A percentile compares a stretch with the other conserved stretches of the same genome.
phyloP scores from a whole-genome alignment of 2,888 invertebrate species.

The Agriopis aurantiaria region DNA sequence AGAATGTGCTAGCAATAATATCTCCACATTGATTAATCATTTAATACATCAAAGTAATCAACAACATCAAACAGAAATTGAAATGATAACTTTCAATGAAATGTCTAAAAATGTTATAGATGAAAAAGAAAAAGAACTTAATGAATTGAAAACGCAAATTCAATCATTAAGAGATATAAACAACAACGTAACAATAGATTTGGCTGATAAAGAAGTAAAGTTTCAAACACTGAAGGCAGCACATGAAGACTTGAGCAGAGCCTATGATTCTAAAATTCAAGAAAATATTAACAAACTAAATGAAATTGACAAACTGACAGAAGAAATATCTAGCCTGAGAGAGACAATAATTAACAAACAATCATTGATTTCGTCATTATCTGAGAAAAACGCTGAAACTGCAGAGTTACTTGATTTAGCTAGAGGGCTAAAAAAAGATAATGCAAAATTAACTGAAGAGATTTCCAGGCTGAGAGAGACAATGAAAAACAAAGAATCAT shows the following conservation, averaged over 20 bases:
- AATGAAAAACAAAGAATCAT: slow-evolving; percentile 56
- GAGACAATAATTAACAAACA: slow-evolving; percentile 57
- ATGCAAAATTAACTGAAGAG: slow-evolving; percentile 57
- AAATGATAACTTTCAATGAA: slow-evolving; percentile 52
- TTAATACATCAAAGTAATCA: slow-evolving; percentile 53
- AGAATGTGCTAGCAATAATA: slow-evolving; percentile 54
- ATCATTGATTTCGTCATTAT: slow-evolving; percentile 50
- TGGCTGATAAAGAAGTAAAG: slow-evolving; percentile 56
- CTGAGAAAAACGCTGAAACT: slow-evolving; percentile 51
- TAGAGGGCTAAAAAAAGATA: slow-evolving; percentile 56
- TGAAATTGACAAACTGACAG: slow-evolving; percentile 56
- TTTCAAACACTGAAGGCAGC: slow-evolving; percentile 51
- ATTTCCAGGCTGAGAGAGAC: slow-evolving; percentile 56
- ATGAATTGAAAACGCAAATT: slow-evolving; percentile 49
- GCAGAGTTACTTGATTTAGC: slow-evolving; percentile 54
- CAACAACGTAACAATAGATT: slow-evolving; percentile 48
- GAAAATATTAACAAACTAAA: slow-evolving; percentile 59
- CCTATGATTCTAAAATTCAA: slow-evolving; percentile 57
- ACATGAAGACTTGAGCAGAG: slow-evolving; percentile 57
- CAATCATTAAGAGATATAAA: slow-evolving; percentile 54
- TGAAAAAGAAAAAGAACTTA: slow-evolving; percentile 59
- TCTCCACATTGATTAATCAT: slow-evolving; percentile 60
- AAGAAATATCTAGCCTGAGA: slow-evolving; percentile 64
- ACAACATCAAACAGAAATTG: slow-evolving; percentile 45
- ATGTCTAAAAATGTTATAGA: slow-evolving; percentile 53